Evolutionary conservation across 2,888 invertebrate species (phyloP).

Genomic region (Piscicola geometra): DNA sequence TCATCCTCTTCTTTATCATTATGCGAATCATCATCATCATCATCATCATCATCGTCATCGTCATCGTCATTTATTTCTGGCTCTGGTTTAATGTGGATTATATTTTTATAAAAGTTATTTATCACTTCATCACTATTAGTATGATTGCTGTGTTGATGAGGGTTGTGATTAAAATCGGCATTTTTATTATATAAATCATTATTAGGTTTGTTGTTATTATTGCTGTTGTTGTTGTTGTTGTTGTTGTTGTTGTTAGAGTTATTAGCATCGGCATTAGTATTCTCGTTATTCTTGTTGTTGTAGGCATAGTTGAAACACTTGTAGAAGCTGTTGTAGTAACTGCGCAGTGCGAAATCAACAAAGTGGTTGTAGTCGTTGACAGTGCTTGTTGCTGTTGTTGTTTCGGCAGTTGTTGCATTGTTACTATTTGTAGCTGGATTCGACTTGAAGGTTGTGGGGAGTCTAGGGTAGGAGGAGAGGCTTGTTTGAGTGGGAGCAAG

Average conservation of each 20-base stretch:
- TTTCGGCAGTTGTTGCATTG: too few species aligned
- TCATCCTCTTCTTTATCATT: constrained; percentile 3
- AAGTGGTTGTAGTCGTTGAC: too few species aligned
- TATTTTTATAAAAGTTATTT: constrained; percentile 9
- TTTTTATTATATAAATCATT: neutral
- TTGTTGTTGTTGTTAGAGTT: neutral
- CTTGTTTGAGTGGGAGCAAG: neutral
- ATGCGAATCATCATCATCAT: neutral
- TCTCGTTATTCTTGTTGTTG: neutral
- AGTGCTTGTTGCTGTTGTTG: too few species aligned
- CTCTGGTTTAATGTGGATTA: constrained; percentile 3
- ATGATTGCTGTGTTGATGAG: neutral
- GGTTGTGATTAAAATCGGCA: neutral
- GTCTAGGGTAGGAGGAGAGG: too few species aligned
- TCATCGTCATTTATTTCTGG: neutral
- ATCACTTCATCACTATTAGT: neutral
- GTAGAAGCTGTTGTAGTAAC: too few species aligned
- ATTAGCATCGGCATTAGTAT: too few species aligned
- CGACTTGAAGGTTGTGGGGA: too few species aligned
- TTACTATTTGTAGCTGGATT: too few species aligned
- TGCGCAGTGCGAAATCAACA: too few species aligned
- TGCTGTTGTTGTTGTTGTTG: constrained; percentile 1
- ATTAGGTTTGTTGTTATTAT: neutral
- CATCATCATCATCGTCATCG: constrained; percentile 1
- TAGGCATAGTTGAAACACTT: neutral